A percentile compares a stretch with the other conserved stretches of the same genome.
Evolutionary conservation across 2,888 invertebrate species (phyloP).

Genomic region (Cryptocheilus praepositus): DNA sequence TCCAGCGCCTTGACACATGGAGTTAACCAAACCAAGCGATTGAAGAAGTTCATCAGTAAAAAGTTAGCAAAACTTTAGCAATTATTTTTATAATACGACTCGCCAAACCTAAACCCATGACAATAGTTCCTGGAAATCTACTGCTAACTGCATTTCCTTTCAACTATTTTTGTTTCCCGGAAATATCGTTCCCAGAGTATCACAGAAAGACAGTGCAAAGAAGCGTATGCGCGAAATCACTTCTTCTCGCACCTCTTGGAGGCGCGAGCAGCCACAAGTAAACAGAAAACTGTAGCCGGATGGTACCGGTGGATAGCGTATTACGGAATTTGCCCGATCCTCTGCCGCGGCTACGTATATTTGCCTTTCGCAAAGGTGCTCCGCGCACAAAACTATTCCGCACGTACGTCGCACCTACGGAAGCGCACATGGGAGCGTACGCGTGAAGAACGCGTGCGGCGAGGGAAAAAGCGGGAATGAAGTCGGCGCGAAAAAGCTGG

Average conservation of each 20-base stretch:
- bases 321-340: slow-evolving; percentile 35
- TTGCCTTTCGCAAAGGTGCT: slow-evolving; percentile 19
- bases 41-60: too few relatives aligned
- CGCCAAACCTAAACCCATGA: too few relatives aligned
- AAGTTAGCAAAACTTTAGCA: too few relatives aligned
- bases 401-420: background rate
- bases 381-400: background rate
- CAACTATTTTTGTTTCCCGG: slow-evolving; percentile 21
- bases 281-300: background rate
- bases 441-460: slow-evolving; percentile 10
- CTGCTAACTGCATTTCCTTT: slow-evolving; percentile 11
- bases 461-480: slow-evolving; percentile 1
- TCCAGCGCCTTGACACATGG: too few relatives aligned
- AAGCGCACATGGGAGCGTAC: slow-evolving; percentile 4
- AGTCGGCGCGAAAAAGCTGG: slow-evolving; percentile 56
- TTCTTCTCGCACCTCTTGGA: slow-evolving; percentile 8
- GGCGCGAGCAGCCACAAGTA: slow-evolving; percentile 26
- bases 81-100: too few relatives aligned
- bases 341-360: slow-evolving; percentile 17
- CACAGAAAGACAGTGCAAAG: too few relatives aligned
- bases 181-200: slow-evolving; percentile 19
- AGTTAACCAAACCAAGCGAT: too few relatives aligned
- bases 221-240: slow-evolving; percentile 20
- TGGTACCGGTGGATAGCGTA: slow-evolving; percentile 17
- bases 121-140: too few relatives aligned